A percentile compares a stretch with the other conserved stretches of the same genome.
These are phyloP conservation scores for Erpobdella octoculata DNA, from an alignment of 2,888 invertebrate genomes.

Conservation along the genomic window DNA sequence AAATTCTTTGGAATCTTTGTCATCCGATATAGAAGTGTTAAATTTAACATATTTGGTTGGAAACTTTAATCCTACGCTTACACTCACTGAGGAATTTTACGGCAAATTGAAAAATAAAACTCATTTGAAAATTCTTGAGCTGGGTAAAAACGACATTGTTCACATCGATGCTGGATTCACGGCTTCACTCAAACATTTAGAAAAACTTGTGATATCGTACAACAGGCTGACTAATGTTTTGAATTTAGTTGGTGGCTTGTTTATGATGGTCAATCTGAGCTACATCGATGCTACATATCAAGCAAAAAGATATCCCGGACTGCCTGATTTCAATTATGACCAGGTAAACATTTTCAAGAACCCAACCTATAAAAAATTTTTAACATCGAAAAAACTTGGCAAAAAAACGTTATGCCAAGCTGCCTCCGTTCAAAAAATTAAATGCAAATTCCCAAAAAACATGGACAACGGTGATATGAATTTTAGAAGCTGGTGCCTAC, in stretches of 20 bases:
- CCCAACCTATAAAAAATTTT: not conserved
- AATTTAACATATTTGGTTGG: too few species aligned
- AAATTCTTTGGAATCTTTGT: too few species aligned
- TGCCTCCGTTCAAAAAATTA: not conserved
- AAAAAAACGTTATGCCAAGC: not conserved
- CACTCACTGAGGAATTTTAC: not conserved
- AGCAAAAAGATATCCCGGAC: not conserved
- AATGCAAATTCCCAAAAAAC: not conserved
- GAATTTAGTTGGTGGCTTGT: not conserved
- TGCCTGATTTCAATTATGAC: not conserved
- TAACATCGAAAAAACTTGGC: too few species aligned
- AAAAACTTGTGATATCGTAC: not conserved
- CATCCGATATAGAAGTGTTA: too few species aligned
- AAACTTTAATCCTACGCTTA: not conserved
- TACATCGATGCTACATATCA: not conserved
- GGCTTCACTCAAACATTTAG: not conserved
- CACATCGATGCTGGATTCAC: not conserved
- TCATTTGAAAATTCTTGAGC: not conserved
- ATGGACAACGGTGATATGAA: not conserved
- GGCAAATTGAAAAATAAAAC: not conserved
- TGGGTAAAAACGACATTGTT: not conserved
- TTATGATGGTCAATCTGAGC: not conserved
- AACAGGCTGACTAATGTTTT: constrained; percentile 1
- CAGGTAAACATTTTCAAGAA: not conserved
- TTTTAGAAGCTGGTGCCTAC: constrained; percentile 4